Base-by-base conservation (phyloP, 2,113 vertebrate species). In the Calyptomena viridis region DNA sequence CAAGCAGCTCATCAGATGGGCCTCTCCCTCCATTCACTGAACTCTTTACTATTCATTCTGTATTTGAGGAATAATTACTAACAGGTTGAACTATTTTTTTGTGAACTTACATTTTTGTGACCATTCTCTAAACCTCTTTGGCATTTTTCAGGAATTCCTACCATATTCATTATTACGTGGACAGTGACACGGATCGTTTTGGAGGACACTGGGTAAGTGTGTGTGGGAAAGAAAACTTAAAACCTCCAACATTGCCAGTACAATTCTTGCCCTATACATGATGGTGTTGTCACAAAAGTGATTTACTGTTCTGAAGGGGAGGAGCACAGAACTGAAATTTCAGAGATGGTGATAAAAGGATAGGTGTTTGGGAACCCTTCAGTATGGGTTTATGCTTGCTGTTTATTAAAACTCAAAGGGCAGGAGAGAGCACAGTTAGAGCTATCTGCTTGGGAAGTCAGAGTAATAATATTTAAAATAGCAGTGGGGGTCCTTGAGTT, bases 171-270 rank as follows among this genome's bases (percentile, higher is more conserved):
- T 21, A 96, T 97, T 9, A 98, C 94, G 0, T 99, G 99, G 99
- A 98, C 97, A 21, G 90, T 97, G 55, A 97, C 98, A 37, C 97
- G 99, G 87, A 95, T 99, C 90, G 97, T 98, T 68, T 91, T 99
- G n/a, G 99, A 99, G 44, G 98, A 99, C 95, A 99, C 98, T 0
- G 98, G 98, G 99, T 99, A 96, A 98, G 98, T 98, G 82, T 31
- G 12, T 33, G 20, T 8, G 44, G 20, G 40, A 80, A 11, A 53
- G 35, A 78, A 90, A 75, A 22, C 31, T 80, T 50, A 37, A 85
- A 76, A 17, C 40, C 27, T 60, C 24, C n/a, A 30, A 1, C 19
- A 50, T 9, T 37, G 49, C 18, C 52, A 47, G 1, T 55, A 11
- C 19, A 60, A 12, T 49, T 59, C 42, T 64, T 87, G 42, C 31